phyloP scores from a whole-genome alignment of 92 coral and sea anemone genomes.

The Diadumene lineata region DNA sequence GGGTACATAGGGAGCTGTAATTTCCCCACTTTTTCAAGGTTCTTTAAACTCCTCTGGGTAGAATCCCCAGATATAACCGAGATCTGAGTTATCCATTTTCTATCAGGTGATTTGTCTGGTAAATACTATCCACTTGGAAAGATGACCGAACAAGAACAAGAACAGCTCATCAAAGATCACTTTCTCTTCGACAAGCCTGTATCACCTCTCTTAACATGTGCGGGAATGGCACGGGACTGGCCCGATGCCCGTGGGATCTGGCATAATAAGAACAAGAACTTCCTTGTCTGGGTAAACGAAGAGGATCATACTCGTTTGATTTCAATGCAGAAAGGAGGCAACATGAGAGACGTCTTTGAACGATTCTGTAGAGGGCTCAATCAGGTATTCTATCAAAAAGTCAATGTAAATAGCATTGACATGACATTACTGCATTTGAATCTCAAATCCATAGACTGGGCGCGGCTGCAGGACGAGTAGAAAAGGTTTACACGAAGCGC shows the following conservation, averaged over 20 bases:
- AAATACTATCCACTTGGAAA: conserved; percentile 91
- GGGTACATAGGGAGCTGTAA: too few species aligned
- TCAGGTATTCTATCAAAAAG: too few species aligned
- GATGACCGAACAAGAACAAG: conserved; percentile 90
- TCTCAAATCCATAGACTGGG: too few species aligned
- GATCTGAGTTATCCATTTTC: not conserved
- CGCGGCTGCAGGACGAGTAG: too few species aligned
- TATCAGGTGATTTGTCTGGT: conserved; percentile 92
- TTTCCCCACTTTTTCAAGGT: too few species aligned
- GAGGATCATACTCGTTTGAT: conserved; percentile 98
- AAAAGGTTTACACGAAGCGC: too few species aligned
- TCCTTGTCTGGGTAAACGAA: conserved; percentile 95
- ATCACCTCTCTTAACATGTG: conserved; percentile 98
- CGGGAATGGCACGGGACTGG: conserved; percentile 99
- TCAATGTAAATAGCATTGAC: too few species aligned
- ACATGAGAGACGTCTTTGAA: conserved; percentile 89
- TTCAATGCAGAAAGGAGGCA: conserved; percentile 96
- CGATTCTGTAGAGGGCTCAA: conserved; percentile 91
- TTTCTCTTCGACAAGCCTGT: conserved; percentile 99
- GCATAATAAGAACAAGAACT: conserved; percentile 94
- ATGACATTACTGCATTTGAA: too few species aligned
- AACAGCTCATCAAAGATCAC: conserved; percentile 91
- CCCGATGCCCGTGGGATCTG: conserved; percentile 99
- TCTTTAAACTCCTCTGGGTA: too few species aligned
- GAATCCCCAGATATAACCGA: not conserved